Evolutionary conservation across 1,140 invertebrate species (phyloP), one percentile per base, ranked within the genome.

Genomic region (Eueides isabella): DNA sequence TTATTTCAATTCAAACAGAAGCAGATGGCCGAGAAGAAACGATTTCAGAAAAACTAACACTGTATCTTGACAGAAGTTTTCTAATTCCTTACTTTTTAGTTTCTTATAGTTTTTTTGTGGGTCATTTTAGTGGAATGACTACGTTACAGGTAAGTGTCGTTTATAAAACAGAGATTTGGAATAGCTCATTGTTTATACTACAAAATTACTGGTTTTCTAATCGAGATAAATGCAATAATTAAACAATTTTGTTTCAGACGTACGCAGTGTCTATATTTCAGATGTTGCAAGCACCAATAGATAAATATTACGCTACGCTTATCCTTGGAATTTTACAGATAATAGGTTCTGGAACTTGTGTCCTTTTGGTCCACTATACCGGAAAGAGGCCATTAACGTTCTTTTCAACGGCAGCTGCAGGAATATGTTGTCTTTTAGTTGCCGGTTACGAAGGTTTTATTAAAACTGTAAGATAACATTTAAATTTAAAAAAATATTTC

Each of bases 181-280:
- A 31, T 31, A 5, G 31, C 3, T 5, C 31, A 31, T 31, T 31
- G 31, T 31, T 31, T 5, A 31, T 5, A 31, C 3, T 31, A 31
- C 3, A 31, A n/a, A n/a, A n/a, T n/a, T n/a, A n/a, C n/a, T n/a
- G n/a, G n/a, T 5, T 14, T 16, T 16, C 14, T 16, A 16, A 38
- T 16, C 5, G 16, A 38, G 35, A 38, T 16, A n/a, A n/a, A 2
- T 14, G 35, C 35, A 12, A 16, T 38, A 38, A 38, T 14, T 16
- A 14, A 16, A 5, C 35, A 38, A 44, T 44, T 23, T 55, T 55
- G 19, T 55, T 84, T 23, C 94, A 95, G 85, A 97, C 96, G 0
- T 97, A 95, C 78, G 96, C 96, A 0, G 96, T 97, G 7, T 84
- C 94, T 30, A 96, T 97, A 74, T 97, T 97, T 76, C 93, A 94